These are phyloP conservation scores for Microcaecilia unicolor DNA, from an alignment of 2,797 vertebrate species.

Conservation along the genomic window DNA sequence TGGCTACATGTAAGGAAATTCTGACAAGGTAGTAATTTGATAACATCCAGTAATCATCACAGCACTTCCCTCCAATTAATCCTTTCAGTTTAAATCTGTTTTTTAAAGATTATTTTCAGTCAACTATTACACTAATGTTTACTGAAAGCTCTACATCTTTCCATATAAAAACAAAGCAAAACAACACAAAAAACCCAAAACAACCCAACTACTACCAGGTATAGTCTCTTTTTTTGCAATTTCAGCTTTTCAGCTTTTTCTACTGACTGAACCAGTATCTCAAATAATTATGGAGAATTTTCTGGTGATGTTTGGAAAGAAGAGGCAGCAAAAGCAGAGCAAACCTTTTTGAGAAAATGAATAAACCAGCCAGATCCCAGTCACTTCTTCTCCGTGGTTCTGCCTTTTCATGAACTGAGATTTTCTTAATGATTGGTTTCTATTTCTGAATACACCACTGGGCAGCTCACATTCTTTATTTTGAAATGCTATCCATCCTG, in stretches of 20 bases:
- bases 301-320: neutral
- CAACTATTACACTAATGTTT: neutral
- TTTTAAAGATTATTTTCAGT: too few relatives aligned
- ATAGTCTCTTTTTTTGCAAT: neutral
- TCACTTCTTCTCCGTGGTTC: neutral
- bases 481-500: too few relatives aligned
- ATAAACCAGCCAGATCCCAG: neutral
- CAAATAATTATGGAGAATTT: neutral
- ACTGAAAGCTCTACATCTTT: neutral
- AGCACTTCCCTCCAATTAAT: neutral
- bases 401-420: neutral
- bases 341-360: neutral
- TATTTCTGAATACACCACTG: neutral
- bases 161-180: neutral
- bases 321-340: neutral
- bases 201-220: too few relatives aligned
- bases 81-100: neutral
- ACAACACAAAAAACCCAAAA: too few relatives aligned
- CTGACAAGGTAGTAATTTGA: too few relatives aligned
- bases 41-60: neutral
- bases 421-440: neutral
- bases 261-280: neutral
- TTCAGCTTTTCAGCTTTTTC: neutral
- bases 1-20: too few relatives aligned
- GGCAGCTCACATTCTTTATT: too few relatives aligned